Evolutionary conservation across 1,140 invertebrate species (phyloP), one percentile per base, ranked within the genome.

Genomic region (Drosophila trapezifrons): DNA sequence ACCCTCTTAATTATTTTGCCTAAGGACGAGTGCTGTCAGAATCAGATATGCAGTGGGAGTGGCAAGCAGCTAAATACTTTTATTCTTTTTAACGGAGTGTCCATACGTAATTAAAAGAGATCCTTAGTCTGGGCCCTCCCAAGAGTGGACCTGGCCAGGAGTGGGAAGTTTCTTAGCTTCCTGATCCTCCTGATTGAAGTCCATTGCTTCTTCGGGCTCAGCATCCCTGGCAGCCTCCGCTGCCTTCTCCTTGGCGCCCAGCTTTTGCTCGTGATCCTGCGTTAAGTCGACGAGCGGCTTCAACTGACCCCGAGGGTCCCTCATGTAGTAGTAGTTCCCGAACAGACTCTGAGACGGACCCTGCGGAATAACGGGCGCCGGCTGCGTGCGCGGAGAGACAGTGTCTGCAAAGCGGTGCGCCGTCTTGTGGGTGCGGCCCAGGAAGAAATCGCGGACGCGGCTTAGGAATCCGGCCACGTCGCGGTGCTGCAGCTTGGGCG

Each of bases 401-500:
- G 27, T 69, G 9, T 90, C 80, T 0, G 60, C 52, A 17, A 51
- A 78, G 0, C 84, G 77, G 27, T 56, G 69, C 6, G 42, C 40
- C 4, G 80, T 75, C 0, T 63, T 42, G 22, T 89, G 72, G 3
- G 51, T 67, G 9, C 83, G 72, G 1, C 83, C 83, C 43, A 87
- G 29, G 0, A 89, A 47, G 45, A 87, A 87, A n/a, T 89, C 35
- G n/a, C 83, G 83, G 0, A 87, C 1, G 3, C 59, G 55, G 18
- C 78, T 71, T 3, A 87, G 49, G 15, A 87, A 74, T 1, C 57
- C 71, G 9, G 84, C 74, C 17, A 87, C 43, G 18, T 87, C 84
- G 9, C 83, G 84, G 17, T 83, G 80, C 12, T 66, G 56, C 18
- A 77, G 80, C 4, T 42, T 62, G 5, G 47, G 38, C 2, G 70